These are phyloP conservation scores for Diadumene lineata DNA, from an alignment of 92 coral and sea anemone genomes.

Conservation along the genomic window DNA sequence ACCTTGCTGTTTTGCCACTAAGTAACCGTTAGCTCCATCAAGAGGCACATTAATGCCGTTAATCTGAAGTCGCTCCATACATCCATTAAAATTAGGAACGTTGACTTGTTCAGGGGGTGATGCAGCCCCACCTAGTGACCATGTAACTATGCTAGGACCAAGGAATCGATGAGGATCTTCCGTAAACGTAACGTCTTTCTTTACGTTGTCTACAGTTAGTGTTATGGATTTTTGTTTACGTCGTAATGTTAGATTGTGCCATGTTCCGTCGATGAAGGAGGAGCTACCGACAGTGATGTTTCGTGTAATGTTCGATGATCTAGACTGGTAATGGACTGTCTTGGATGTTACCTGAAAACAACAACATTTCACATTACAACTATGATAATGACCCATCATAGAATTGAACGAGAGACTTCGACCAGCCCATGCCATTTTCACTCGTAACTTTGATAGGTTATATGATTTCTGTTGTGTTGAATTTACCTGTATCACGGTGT, in stretches of 20 bases:
- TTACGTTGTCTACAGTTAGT: conserved; percentile 58
- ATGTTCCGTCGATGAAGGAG: conserved; percentile 72
- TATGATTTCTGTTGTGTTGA: no score
- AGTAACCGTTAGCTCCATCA: conserved; percentile 78
- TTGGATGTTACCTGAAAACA: conserved; percentile 64
- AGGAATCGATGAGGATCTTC: conserved; percentile 70
- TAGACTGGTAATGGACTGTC: conserved; percentile 58
- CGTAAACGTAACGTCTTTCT: conserved; percentile 35
- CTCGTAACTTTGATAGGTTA: no score
- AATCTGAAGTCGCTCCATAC: conserved; percentile 78
- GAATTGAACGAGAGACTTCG: no score
- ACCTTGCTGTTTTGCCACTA: conserved; percentile 57
- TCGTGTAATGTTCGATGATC: conserved; percentile 39
- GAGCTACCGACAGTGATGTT: conserved; percentile 34
- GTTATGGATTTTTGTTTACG: conserved; percentile 60
- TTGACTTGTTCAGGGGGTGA: conserved; percentile 32
- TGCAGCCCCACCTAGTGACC: conserved; percentile 76
- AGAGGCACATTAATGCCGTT: conserved; percentile 73
- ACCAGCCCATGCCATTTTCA: no score
- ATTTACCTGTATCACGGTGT: conserved; percentile 68
- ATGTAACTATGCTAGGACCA: conserved; percentile 58
- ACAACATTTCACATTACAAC: no score
- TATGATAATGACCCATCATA: no score
- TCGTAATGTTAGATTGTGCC: conserved; percentile 83
- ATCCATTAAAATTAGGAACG: conserved; percentile 70